phyloP scores from a whole-genome alignment of 2,888 invertebrate genomes.

The Heliconius ethilla region DNA sequence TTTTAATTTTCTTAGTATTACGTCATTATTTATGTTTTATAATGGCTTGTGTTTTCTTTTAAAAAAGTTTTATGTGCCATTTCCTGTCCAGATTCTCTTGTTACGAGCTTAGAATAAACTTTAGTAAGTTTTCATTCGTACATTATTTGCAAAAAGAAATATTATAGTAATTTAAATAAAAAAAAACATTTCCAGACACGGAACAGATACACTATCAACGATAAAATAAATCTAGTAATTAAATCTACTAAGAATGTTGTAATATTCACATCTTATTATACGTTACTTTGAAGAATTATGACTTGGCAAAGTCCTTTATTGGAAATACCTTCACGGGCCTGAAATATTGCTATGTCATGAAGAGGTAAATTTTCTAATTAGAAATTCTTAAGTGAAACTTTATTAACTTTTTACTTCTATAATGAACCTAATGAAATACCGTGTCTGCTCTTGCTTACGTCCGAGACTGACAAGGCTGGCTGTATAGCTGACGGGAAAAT shows the following conservation, averaged over 20 bases:
- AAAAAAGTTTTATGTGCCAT: conserved; percentile 75
- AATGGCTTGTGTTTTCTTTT: conserved; percentile 67
- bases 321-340: conserved; percentile 81
- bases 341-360: conserved; percentile 82
- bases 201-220: conserved; percentile 5
- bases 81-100: conserved; percentile 64
- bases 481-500: no score
- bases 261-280: conserved; percentile 81
- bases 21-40: conserved; percentile 67
- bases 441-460: conserved; percentile 61
- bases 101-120: conserved; percentile 62
- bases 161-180: neutral
- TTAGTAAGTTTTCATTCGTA: conserved; percentile 6
- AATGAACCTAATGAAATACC: conserved; percentile 78
- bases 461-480: conserved; percentile 38
- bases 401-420: conserved; percentile 80
- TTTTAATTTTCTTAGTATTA: conserved; percentile 23
- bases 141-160: conserved; percentile 6
- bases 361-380: conserved; percentile 82
- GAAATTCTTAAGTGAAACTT: conserved; percentile 80
- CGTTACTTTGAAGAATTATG: conserved; percentile 82
- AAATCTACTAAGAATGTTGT: conserved; percentile 75
- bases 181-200: neutral
- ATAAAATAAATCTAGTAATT: conserved; percentile 46
- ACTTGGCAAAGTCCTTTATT: conserved; percentile 82